Evolutionary conservation across 2,113 vertebrate species (phyloP), one percentile per base, ranked within the genome.

Genomic region (Corvus moneduloides): DNA sequence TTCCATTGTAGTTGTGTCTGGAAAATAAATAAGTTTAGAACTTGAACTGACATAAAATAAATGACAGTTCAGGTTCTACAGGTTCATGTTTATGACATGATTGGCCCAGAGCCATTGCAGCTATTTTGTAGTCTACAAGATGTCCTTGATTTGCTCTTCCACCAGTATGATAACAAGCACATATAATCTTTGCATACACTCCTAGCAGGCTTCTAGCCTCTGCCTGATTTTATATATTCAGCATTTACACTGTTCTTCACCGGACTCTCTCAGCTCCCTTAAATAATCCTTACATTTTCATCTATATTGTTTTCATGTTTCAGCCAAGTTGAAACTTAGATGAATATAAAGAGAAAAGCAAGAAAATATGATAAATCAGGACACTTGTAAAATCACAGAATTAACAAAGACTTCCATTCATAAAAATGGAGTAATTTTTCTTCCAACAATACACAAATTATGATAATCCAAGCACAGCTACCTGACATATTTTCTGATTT

Each of bases 1-100:
- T 92, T 88, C 76, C 86, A 94, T 95, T 96, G 94, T 97, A 75
- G 94, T 94, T 78, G 76, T 85, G 67, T 84, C 94, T 96, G 92
- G 97, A 97, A 97, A 97, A 97, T 95, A 98, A 98, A 97, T 97
- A 98, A 97, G 96, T 93, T 43, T 96, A 96, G 94, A 97, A 90
- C 89, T 96, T 87, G 89, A 97, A 96, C 90, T 93, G 87, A 85
- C 95, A 97, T 83, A 96, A 97, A 94, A 92, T 97, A 96, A 97
- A 96, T 97, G 92, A 96, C 94, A 96, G 90, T 96, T 96, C 94
- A 95, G 56, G 87, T 96, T 97, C 97, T 90, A 75, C 95, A 94
- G 92, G 96, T 96, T 97, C 94, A 81, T 95, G 92, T 97, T 97
- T 97, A 94, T 96, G 96, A 97, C 93, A 96, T 93, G 91, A 94